Conservation (phyloP, 2,888 invertebrate genomes). For the Fissipunctia ypsillon region DNA sequence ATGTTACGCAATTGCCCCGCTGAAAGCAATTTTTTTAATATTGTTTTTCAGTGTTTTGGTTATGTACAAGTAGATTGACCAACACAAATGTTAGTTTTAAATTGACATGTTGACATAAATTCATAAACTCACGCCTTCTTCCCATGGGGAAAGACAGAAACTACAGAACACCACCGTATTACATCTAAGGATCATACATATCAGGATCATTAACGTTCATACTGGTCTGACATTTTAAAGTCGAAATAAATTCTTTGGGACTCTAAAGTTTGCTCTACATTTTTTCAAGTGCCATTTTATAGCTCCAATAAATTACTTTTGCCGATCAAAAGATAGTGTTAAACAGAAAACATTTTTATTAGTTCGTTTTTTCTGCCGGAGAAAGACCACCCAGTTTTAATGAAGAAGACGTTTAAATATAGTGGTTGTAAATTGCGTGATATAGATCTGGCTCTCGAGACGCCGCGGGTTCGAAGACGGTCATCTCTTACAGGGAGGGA, state of each 20-base stretch:
- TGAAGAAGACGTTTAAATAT: slow-evolving; percentile 67
- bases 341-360: slow-evolving; percentile 21
- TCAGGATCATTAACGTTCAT: no score
- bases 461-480: slow-evolving; percentile 71
- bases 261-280: neutral
- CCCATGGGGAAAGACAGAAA: no score
- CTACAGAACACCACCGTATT: no score
- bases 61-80: neutral
- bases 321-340: slow-evolving; percentile 25
- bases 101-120: neutral
- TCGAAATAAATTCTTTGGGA: neutral
- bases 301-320: slow-evolving; percentile 16
- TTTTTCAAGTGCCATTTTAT: neutral
- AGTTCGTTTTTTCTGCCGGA: slow-evolving; percentile 33
- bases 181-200: no score
- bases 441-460: slow-evolving; percentile 67
- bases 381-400: slow-evolving; percentile 61
- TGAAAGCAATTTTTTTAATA: neutral
- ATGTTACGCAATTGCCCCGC: no score
- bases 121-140: no score
- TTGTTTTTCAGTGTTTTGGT: neutral
- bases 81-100: neutral
- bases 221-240: neutral
- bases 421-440: slow-evolving; percentile 62
- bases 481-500: slow-evolving; percentile 66